phyloP scores from a whole-genome alignment of 2,797 vertebrate species.

The Lagodon rhomboides region DNA sequence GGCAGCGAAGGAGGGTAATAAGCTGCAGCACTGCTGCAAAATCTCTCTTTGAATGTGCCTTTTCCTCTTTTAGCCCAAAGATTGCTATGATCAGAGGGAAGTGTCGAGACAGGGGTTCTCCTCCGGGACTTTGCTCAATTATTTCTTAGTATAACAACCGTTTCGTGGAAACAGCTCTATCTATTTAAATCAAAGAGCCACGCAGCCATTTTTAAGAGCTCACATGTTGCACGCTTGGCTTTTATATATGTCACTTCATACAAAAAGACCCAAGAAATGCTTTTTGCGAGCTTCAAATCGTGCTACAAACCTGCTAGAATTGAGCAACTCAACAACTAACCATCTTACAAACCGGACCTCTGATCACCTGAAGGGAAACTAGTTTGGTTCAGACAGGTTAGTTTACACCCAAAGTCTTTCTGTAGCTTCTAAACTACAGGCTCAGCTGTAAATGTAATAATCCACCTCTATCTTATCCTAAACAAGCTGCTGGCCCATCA shows the following conservation, averaged over 20 bases:
- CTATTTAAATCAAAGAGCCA: slow-evolving; percentile 8
- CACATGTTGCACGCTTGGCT: background rate
- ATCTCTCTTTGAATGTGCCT: slow-evolving; percentile 51
- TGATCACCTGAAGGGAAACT: background rate
- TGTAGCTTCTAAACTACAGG: no score
- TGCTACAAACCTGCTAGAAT: background rate
- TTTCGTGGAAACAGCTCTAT: background rate
- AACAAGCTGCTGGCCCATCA: background rate
- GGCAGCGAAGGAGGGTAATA: slow-evolving; percentile 68
- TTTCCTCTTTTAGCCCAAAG: slow-evolving; percentile 44
- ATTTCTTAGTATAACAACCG: background rate
- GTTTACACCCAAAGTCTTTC: no score
- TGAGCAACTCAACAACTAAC: no score
- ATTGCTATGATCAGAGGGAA: slow-evolving; percentile 41
- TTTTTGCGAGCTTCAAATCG: background rate
- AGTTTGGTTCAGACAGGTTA: background rate
- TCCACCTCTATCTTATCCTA: background rate
- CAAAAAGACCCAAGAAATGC: background rate
- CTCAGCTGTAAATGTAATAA: background rate
- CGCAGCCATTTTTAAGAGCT: background rate
- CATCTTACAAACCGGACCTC: no score
- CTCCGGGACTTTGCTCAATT: slow-evolving; percentile 1
- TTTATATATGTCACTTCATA: background rate
- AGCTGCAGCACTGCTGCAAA: slow-evolving; percentile 72
- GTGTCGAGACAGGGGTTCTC: slow-evolving; percentile 10